Base-by-base conservation (phyloP, 2,113 vertebrate species). In the Sigmodon hispidus region DNA sequence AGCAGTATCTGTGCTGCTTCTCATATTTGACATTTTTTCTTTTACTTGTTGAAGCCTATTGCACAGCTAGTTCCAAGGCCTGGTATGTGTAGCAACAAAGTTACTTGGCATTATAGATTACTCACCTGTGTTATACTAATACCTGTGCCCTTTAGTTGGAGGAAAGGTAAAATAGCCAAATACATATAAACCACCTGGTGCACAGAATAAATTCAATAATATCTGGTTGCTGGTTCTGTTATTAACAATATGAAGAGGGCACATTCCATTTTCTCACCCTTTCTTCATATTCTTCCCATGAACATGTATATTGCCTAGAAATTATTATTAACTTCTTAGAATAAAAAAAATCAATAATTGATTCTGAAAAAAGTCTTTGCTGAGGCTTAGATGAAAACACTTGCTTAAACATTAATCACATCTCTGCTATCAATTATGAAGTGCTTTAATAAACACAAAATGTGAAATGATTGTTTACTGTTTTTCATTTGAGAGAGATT, bases 401-500 rank as follows among this genome's bases (percentile, higher is more conserved):
- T 93, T 85, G 29, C 48, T 94, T 95, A 94, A 96, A 93, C 96
- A 95, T 94, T 95, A 94, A 92, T 96, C 76, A 40, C 61, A 83
- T 90, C 50, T 75, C 69, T 80, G 11, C 70, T 95, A 89, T 93
- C 73, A 95, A 89, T 95, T 92, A 96, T 87, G 87, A 95, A 95
- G 52, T 24, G 40, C 77, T 96, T 87, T 95, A 96, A 65, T 40
- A 93, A 90, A 96, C 75, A 93, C 80, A 93, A 93, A 95, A 87
- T 21, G 31, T 95, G 3, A 93, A 79, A 96, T 94, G 24, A 63
- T 48, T 93, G 67, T 93, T 96, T 94, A 84, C 90, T 87, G 40
- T 77, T 94, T 97, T 94, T 94, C 77, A 93, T 92, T 95, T 92
- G 77, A 96, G 48, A 96, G 29, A 96, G n/a, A 93, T 21, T 95